Conservation (phyloP, 2,888 invertebrate species). For the Tipula unca region DNA sequence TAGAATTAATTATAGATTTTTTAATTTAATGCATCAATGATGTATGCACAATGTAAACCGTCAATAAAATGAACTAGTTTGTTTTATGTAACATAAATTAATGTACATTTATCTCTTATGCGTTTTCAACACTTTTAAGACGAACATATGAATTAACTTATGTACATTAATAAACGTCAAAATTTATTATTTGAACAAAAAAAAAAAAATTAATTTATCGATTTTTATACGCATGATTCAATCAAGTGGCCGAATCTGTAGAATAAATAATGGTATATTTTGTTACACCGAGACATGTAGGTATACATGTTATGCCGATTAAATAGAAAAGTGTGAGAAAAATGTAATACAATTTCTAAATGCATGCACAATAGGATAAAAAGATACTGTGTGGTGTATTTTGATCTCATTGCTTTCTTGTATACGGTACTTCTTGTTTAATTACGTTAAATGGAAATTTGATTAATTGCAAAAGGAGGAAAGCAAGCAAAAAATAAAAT, state of each 20-base stretch:
- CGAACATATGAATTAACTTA: not conserved
- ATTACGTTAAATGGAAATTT: not conserved
- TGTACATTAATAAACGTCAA: not conserved
- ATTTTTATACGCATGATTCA: not conserved
- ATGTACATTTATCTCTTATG: not conserved
- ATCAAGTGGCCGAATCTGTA: not conserved
- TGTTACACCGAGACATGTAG: not conserved
- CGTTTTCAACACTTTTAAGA: not conserved
- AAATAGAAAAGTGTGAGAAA: not conserved
- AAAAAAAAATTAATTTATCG: not conserved
- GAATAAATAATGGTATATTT: not conserved
- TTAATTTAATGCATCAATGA: not conserved
- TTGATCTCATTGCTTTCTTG: not conserved
- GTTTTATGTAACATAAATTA: not conserved
- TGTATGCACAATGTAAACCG: not conserved
- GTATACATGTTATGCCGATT: not conserved
- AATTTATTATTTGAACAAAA: not conserved
- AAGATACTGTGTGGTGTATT: not conserved
- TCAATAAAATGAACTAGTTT: not conserved
- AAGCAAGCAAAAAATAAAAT: not conserved
- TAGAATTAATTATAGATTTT: not conserved
- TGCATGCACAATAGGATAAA: not conserved
- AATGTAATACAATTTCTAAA: not conserved
- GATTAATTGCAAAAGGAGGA: not conserved
- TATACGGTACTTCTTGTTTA: not conserved